Evolutionary conservation across 2,888 invertebrate species (phyloP), one percentile per base, ranked within the genome.

Genomic region (Synanthedon tipuliformis): DNA sequence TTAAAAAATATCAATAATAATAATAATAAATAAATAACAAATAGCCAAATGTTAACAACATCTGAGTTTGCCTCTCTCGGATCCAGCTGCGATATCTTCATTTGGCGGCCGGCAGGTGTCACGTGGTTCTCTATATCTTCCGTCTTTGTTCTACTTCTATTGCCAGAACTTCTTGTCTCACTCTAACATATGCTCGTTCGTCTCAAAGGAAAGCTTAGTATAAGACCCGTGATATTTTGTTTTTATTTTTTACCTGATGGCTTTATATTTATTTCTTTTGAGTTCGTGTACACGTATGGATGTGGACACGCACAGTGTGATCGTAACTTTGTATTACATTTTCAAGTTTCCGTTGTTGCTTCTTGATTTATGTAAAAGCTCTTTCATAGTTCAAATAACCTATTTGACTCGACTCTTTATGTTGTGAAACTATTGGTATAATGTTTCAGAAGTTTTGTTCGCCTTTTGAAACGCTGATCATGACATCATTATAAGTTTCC

Each of bases 31-130:
- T 5, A 23, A 23, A 23, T 23, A 27, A 34, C 8, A 34, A 34
- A 13, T n/a, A 16, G 11, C 10, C 3, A 52, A 53, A 41, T 40
- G 77, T 79, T 78, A 60, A 56, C 56, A 53, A 71, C 66, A 60
- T 66, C 79, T 77, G 73, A 52, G 61, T 61, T 59, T 69, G 76
- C 69, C 69, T 66, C 72, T 73, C 78, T 76, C 71, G 75, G 76
- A 80, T 80, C 82, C 86, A 85, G 86, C 86, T 86, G 86, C 83
- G 86, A 86, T 86, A 80, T 87, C 87, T 87, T 86, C 85, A 87
- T 87, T 86, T 85, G 84, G 80, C 78, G 78, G 83, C 68, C 81
- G 78, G 84, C 86, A 87, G 85, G 86, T 87, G 87, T 84, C 85
- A 85, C 82, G 83, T 81, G 84, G 80, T 70, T 62, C 60, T 55